Conservation (phyloP, 1,140 invertebrate species). For the Bilobella aurantiaca region DNA sequence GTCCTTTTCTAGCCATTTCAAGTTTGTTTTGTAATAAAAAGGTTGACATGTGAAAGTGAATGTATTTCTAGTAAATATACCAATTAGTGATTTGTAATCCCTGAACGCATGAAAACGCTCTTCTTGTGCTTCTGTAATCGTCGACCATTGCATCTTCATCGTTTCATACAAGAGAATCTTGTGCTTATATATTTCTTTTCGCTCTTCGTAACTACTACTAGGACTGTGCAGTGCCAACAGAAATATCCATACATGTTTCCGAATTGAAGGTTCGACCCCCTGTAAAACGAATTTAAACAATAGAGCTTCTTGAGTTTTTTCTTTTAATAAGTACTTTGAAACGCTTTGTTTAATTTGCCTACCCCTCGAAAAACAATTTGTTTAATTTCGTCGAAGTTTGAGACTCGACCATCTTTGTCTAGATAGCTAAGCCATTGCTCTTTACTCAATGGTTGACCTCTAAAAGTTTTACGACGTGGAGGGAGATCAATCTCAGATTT, state of each 20-base stretch:
- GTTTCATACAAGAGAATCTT: constrained; percentile 79
- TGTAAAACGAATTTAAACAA: too few species aligned
- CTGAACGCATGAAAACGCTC: constrained; percentile 74
- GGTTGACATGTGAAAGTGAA: too few species aligned
- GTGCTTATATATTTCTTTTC: constrained; percentile 54
- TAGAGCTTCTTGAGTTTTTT: too few species aligned
- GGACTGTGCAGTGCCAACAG: constrained; percentile 77
- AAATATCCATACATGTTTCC: constrained; percentile 89
- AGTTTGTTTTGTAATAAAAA: background rate
- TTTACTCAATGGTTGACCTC: constrained; percentile 48
- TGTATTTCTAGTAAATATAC: too few species aligned
- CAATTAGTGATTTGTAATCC: constrained; percentile 85
- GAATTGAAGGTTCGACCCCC: constrained; percentile 58
- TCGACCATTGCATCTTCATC: constrained; percentile 95
- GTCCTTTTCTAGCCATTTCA: constrained; percentile 88
- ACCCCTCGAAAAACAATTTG: constrained; percentile 83
- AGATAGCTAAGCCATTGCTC: constrained; percentile 68
- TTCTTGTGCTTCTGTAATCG: constrained; percentile 77
- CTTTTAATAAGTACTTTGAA: too few species aligned
- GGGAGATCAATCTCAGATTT: constrained; percentile 38
- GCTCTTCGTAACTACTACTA: constrained; percentile 62
- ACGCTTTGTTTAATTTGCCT: too few species aligned
- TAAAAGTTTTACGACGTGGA: constrained; percentile 40
- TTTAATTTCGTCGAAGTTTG: constrained; percentile 56
- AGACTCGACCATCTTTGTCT: constrained; percentile 63